Evolutionary conservation across 2,888 invertebrate genomes (phyloP).

Genomic region (Amiota minor): DNA sequence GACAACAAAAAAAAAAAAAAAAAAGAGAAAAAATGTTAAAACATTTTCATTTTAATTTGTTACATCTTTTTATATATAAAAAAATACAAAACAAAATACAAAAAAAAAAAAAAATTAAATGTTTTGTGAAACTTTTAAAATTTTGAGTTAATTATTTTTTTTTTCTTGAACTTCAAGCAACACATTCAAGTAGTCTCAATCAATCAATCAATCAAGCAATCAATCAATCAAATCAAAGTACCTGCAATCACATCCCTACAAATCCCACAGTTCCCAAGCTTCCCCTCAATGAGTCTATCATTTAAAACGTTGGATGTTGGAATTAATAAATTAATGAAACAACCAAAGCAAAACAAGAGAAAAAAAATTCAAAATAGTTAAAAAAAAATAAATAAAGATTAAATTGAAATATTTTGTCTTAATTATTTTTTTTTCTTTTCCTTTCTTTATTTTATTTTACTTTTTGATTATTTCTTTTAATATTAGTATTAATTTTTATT

Average conservation of each 20-base stretch:
- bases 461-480: slow-evolving; percentile 34
- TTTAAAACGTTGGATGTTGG: slow-evolving; percentile 67
- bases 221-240: slow-evolving; percentile 54
- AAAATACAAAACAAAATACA: slow-evolving; percentile 30
- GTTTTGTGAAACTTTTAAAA: background rate
- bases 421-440: slow-evolving; percentile 18
- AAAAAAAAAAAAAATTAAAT: background rate
- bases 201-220: slow-evolving; percentile 46
- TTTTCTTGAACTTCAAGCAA: slow-evolving; percentile 61
- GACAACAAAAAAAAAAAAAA: background rate
- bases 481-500: slow-evolving; percentile 32
- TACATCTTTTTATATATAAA: slow-evolving; percentile 12
- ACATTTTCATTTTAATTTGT: slow-evolving; percentile 5
- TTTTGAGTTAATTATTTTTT: slow-evolving; percentile 12
- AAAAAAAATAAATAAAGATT: slow-evolving; percentile 58
- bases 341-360: slow-evolving; percentile 41
- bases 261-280: slow-evolving; percentile 63
- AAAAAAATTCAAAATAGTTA: no score
- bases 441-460: slow-evolving; percentile 9
- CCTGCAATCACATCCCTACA: slow-evolving; percentile 70
- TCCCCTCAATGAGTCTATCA: slow-evolving; percentile 75
- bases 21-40: background rate
- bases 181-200: slow-evolving; percentile 66
- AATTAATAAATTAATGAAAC: slow-evolving; percentile 39
- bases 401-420: slow-evolving; percentile 42